These are phyloP conservation scores for Montipora sp. DNA, from an alignment of 64 coral and sea anemone genomes.

Conservation along the genomic window DNA sequence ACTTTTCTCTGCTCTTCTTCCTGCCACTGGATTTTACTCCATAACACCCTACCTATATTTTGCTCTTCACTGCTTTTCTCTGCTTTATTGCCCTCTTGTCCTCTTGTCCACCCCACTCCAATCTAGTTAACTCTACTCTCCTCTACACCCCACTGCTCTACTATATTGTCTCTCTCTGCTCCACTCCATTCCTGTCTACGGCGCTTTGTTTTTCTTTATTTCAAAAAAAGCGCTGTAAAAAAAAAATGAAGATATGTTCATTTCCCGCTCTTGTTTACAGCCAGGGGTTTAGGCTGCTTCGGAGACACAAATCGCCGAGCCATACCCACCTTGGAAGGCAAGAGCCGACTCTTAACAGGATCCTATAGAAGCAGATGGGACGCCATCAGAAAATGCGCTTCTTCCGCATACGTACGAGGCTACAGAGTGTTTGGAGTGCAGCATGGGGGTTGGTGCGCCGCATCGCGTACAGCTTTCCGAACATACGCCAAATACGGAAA, in stretches of 20 bases:
- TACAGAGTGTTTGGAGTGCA: slow-evolving; percentile 66
- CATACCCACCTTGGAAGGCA: slow-evolving; percentile 36
- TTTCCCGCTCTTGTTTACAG: not conserved
- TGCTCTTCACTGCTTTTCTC: too few relatives aligned
- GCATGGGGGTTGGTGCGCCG: slow-evolving; percentile 65
- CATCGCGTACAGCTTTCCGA: slow-evolving; percentile 29
- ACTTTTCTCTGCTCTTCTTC: too few relatives aligned
- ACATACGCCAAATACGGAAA: slow-evolving; percentile 62
- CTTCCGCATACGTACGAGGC: slow-evolving; percentile 42
- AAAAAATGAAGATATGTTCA: too few relatives aligned
- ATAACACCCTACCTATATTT: too few relatives aligned
- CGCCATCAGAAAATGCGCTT: slow-evolving; percentile 71
- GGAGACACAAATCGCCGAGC: slow-evolving; percentile 8
- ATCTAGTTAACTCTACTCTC: too few relatives aligned
- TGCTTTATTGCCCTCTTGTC: too few relatives aligned
- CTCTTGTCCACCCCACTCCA: too few relatives aligned
- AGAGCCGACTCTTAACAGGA: slow-evolving; percentile 23
- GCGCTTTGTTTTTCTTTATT: not conserved
- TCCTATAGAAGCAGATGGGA: slow-evolving; percentile 39
- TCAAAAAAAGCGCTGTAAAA: not conserved
- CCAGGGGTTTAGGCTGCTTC: slow-evolving; percentile 39
- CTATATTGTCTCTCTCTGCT: too few relatives aligned
- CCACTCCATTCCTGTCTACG: too few relatives aligned
- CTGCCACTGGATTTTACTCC: too few relatives aligned
- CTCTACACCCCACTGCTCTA: too few relatives aligned